Base-by-base conservation (phyloP, 2,888 invertebrate genomes). In the Antheraea yamamai region DNA sequence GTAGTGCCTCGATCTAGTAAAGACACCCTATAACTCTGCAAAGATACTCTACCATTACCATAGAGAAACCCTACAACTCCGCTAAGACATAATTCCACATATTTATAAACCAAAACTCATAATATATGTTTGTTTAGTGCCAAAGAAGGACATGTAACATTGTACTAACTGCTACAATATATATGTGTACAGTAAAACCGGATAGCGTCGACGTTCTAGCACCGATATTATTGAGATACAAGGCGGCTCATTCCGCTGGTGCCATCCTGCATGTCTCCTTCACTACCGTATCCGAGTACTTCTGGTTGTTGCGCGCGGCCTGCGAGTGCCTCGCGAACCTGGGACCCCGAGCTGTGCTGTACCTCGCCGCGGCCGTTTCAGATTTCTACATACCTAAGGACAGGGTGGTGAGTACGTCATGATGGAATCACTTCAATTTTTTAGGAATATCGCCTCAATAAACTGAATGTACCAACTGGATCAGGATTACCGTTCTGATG, bases 311-410 rank as follows among this genome's bases (percentile, higher is more conserved):
- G 79, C 95, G 97, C 78, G 98, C 97, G 20, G 97, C 97, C 30
- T 97, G 98, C 84, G 97, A 97, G 90, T 96, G 96, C 79, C 94
- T 99, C 77, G 96, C 96, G 18, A 90, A 95, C 71, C 94, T 97
- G 73, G 97, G 97, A 12, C 89, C 96, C 0, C 94, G 95, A 52
- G 98, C 97, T 0, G 89, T 99, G 82, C 92, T 99, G n/a, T 99
- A 98, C 90, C 95, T 99, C 75, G 99, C 99, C 26, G 99, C 99
- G 1, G 99, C 99, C 6, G 99, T 99, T 0, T 99, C 99, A 0
- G 99, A 99, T 95, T 99, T 99, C 95, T 99, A 99, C 92, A 96
- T 99, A 89, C 99, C 99, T 72, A 96, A 97, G 81, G 97, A 97
- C 88, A 96, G 98, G 95, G 97, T 99, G 97, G 99, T 99, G 91